A percentile compares a stretch with the other conserved stretches of the same genome.
Evolutionary conservation across 92 coral and sea anemone genomes (phyloP).

Genomic region (Muricea muricata): DNA sequence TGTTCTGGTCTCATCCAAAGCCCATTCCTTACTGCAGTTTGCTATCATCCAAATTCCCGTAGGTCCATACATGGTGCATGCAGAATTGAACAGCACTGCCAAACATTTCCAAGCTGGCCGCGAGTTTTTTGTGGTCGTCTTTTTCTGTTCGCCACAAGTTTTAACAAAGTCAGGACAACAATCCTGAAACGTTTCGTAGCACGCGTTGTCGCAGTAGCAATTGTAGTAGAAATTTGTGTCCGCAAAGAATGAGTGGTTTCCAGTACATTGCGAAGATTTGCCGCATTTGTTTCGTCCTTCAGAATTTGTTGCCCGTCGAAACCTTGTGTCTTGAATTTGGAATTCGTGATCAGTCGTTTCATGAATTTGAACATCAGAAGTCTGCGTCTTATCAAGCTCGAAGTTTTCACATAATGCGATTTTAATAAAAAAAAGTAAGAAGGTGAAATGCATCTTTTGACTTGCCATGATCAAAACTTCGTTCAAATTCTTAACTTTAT

Average conservation of each 20-base stretch:
- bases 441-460: no score
- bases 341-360: no score
- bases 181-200: conserved; percentile 14
- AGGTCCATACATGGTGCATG: not conserved
- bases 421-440: no score
- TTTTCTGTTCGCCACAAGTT: conserved; percentile 7
- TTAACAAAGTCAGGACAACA: conserved; percentile 21
- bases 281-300: no score
- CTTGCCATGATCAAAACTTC: no score
- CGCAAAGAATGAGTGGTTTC: not conserved
- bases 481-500: no score
- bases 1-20: not conserved
- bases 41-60: conserved; percentile 23
- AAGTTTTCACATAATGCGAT: no score
- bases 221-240: not conserved
- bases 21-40: not conserved
- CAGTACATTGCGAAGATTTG: not conserved
- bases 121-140: not conserved
- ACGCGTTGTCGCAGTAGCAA: conserved; percentile 25
- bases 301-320: no score
- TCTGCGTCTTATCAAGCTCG: no score
- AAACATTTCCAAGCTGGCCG: not conserved
- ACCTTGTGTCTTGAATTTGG: no score
- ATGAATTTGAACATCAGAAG: no score
- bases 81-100: not conserved